Evolutionary conservation across 1,140 invertebrate species (phyloP).

Genomic region (Heliconius hewitsoni): DNA sequence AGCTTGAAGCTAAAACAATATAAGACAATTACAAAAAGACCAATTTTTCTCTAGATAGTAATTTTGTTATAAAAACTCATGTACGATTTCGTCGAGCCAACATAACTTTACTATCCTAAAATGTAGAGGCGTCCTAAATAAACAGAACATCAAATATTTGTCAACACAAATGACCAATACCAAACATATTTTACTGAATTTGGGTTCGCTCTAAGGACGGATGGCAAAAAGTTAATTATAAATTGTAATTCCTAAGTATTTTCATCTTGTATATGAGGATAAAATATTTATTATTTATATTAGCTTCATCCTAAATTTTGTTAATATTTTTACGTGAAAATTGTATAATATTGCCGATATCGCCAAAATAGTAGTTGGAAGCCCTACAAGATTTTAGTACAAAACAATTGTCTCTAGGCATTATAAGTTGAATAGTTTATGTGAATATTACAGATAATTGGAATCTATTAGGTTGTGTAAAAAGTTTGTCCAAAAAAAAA

Average conservation of each 20-base stretch:
- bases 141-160: conserved; percentile 9
- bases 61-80: neutral
- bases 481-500: too few species aligned
- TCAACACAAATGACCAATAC: conserved; percentile 10
- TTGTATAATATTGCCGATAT: too few species aligned
- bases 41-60: neutral
- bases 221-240: neutral
- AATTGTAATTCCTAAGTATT: neutral
- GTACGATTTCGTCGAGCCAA: neutral
- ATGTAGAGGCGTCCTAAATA: neutral
- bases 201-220: neutral
- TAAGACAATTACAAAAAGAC: neutral
- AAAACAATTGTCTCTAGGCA: too few species aligned
- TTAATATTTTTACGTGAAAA: too few species aligned
- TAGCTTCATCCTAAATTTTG: too few species aligned
- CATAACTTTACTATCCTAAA: neutral
- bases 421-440: too few species aligned
- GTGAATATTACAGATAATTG: too few species aligned
- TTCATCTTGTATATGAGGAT: too few species aligned
- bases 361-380: too few species aligned
- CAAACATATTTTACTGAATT: conserved; percentile 1
- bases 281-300: too few species aligned
- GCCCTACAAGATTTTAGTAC: too few species aligned
- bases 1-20: neutral
- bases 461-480: too few species aligned